phyloP scores from a whole-genome alignment of 2,888 invertebrate genomes.

The Rhagonycha fulva region DNA sequence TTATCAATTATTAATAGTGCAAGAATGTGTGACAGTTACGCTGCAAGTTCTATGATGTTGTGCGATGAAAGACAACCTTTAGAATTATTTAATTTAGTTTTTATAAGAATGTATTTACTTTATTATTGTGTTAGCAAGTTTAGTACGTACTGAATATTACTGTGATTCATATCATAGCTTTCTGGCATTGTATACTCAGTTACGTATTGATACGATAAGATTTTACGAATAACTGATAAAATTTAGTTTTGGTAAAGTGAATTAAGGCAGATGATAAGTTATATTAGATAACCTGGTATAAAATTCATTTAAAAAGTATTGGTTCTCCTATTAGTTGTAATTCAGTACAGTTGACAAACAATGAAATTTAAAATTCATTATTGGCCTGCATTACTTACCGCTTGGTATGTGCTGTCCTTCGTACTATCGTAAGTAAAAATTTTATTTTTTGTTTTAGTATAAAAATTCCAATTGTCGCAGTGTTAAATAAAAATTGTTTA shows the following conservation, averaged over 20 bases:
- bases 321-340: not conserved
- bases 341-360: not conserved
- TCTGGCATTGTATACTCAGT: not conserved
- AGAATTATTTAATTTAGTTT: not conserved
- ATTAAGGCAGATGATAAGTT: not conserved
- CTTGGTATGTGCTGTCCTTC: slow-evolving; percentile 25
- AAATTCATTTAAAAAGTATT: not conserved
- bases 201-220: not conserved
- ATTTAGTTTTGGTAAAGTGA: not conserved
- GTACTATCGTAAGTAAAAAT: slow-evolving; percentile 28
- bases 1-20: no score
- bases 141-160: not conserved
- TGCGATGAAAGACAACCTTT: not conserved
- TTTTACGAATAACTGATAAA: not conserved
- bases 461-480: no score
- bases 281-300: not conserved
- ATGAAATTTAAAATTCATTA: slow-evolving; percentile 13
- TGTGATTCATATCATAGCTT: not conserved
- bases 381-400: slow-evolving; percentile 11
- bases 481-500: not conserved
- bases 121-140: not conserved
- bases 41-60: no score
- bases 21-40: no score
- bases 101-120: not conserved
- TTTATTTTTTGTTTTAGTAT: slow-evolving; percentile 23